Evolutionary conservation across 1,140 invertebrate species (phyloP).

Genomic region (Bombus consobrinus): DNA sequence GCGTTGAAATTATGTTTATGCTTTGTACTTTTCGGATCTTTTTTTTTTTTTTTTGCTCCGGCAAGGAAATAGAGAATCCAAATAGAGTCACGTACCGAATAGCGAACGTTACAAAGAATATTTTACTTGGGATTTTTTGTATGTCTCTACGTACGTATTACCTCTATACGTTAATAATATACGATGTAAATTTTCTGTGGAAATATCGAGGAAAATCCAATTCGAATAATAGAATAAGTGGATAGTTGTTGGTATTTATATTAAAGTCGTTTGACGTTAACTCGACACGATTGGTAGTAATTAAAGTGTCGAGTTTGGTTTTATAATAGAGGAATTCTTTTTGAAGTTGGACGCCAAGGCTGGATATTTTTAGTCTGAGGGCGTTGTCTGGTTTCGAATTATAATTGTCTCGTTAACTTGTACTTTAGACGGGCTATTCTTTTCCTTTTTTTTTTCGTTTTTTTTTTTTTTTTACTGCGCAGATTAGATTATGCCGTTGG

Average conservation of each 20-base stretch:
- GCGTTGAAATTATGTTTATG: no score
- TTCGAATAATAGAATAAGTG: no score
- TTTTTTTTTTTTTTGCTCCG: no score
- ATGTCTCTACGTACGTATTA: rapidly evolving
- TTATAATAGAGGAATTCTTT: not conserved
- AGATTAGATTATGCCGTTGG: constrained; percentile 13
- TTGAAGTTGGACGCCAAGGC: not conserved
- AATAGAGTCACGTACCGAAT: no score
- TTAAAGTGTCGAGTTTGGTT: not conserved
- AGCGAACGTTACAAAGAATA: no score
- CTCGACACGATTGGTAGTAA: no score
- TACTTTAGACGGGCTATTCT: not conserved
- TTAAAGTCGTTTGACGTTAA: not conserved
- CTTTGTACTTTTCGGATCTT: no score
- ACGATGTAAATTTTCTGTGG: no score
- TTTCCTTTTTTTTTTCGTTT: not conserved
- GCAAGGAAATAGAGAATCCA: no score
- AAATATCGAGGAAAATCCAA: no score
- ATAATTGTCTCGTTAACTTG: constrained; percentile 13
- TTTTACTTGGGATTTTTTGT: no score
- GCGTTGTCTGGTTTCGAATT: not conserved
- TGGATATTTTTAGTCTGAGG: constrained; percentile 4
- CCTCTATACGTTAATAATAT: no score
- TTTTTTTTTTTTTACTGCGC: not conserved
- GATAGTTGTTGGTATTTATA: not conserved